Evolutionary conservation across 2,113 vertebrate genomes (phyloP).

Genomic region (Thinocorus orbignyianus): DNA sequence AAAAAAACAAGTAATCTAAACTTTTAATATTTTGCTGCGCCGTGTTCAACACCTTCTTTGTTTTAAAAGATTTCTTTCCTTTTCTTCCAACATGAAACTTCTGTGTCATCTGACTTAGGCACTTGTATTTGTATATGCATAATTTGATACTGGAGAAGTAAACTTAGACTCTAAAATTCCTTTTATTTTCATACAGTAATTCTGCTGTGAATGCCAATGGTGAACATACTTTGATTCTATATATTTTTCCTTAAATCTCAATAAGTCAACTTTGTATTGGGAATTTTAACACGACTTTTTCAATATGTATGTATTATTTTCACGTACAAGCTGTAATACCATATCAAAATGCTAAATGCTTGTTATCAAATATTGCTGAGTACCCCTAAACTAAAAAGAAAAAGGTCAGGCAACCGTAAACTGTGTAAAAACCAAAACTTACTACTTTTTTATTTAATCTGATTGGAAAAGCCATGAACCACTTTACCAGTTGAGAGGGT

Average conservation of each 20-base stretch:
- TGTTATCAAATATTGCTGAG: not conserved
- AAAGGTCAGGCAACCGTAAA: not conserved
- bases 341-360: not conserved
- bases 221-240: not conserved
- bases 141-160: not conserved
- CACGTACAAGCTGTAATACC: not conserved
- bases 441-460: not conserved
- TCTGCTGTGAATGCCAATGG: not conserved
- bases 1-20: not conserved
- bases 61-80: not conserved
- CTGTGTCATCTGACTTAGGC: not conserved
- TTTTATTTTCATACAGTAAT: not conserved
- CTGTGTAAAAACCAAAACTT: not conserved
- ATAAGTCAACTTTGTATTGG: not conserved
- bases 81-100: not conserved
- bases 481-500: not conserved
- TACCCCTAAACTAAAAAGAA: not conserved
- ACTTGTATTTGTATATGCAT: not conserved
- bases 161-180: not conserved
- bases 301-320: not conserved
- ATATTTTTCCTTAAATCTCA: not conserved
- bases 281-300: not conserved
- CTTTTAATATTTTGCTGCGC: not conserved
- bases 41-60: not conserved
- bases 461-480: not conserved